These are phyloP conservation scores for Pongo pygmaeus DNA, from an alignment of 2,113 vertebrate genomes.

Conservation along the genomic window DNA sequence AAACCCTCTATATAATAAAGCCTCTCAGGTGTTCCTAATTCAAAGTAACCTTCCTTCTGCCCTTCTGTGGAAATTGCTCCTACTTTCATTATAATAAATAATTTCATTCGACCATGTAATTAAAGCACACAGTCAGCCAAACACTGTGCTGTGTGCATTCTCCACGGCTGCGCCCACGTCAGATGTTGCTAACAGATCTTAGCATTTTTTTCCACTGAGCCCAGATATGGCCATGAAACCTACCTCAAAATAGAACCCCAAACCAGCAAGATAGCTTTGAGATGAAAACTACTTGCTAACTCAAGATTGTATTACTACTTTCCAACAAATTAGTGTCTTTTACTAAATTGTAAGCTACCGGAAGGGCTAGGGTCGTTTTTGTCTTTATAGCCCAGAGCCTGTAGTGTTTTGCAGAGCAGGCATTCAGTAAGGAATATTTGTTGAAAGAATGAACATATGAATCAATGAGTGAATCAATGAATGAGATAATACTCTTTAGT, in stretches of 20 bases:
- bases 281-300: neutral
- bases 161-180: neutral
- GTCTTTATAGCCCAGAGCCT: neutral
- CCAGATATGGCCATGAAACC: neutral
- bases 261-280: neutral
- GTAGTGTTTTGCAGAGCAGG: neutral
- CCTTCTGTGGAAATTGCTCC: neutral
- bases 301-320: neutral
- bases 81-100: neutral
- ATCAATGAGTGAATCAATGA: neutral
- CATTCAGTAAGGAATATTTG: neutral
- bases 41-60: neutral
- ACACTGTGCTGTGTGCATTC: accelerated
- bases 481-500: neutral
- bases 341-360: neutral
- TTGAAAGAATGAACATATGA: neutral
- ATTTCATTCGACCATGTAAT: neutral
- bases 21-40: neutral
- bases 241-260: neutral
- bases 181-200: accelerated
- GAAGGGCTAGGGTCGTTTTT: neutral
- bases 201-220: neutral
- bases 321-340: neutral
- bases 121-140: neutral
- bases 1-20: neutral